Percentiles rank a stretch among this genome's conserved stretches.
phyloP scores from a whole-genome alignment of 2,113 vertebrate species.

The Peromyscus leucopus region DNA sequence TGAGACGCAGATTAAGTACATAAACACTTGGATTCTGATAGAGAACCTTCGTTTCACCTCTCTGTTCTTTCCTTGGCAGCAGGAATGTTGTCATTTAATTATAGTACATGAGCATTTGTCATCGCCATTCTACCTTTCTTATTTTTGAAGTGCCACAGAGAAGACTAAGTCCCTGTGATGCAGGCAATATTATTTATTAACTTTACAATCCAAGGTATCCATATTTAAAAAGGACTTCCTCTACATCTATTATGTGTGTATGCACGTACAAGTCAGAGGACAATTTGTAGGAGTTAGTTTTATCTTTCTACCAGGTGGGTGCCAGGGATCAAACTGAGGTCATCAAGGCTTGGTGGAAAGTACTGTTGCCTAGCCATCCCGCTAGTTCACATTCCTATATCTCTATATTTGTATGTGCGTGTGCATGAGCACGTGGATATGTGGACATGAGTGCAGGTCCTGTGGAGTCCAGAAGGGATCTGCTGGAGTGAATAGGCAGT shows the following conservation, averaged over 20 bases:
- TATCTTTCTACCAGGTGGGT: no score
- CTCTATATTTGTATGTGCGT: no score
- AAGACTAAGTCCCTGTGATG: conserved; percentile 28
- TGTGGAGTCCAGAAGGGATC: background rate
- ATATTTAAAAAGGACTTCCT: background rate
- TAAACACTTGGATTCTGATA: background rate
- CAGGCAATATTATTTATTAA: conserved; percentile 24
- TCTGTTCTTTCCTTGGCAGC: background rate
- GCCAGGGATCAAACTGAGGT: background rate
- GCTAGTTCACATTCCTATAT: background rate
- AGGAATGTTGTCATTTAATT: conserved; percentile 26
- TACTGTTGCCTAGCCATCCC: background rate
- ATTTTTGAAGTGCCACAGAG: background rate
- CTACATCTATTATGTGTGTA: background rate
- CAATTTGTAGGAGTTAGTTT: background rate
- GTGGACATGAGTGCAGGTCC: no score
- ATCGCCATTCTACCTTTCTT: conserved; percentile 7
- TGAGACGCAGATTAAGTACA: background rate
- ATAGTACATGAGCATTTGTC: background rate
- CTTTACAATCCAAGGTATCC: background rate
- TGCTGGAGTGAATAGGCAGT: background rate
- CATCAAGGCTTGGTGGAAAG: background rate
- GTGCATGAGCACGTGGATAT: no score
- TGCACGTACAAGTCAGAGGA: background rate
- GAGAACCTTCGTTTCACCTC: background rate